Evolutionary conservation across 2,888 invertebrate species (phyloP), one percentile per base, ranked within the genome.

Genomic region (Myopa testacea): DNA sequence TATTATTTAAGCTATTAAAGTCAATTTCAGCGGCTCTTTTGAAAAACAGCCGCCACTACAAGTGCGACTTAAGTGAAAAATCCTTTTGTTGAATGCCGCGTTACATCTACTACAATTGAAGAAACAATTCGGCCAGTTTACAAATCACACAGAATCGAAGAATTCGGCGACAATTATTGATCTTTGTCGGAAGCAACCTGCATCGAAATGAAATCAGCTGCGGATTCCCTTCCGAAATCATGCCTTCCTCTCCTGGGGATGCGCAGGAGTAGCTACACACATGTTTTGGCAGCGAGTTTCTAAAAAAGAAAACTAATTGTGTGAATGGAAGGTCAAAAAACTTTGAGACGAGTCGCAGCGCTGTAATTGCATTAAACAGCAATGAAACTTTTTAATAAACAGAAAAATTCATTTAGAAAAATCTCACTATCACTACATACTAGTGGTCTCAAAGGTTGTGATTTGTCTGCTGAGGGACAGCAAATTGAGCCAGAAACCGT

Each of bases 151-250:
- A 75, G 74, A 38, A 69, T 75, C 69, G 69, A 75, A 75, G 75
- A 75, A 75, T 75, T 75, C 75, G 75, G 75, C 68, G 69, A 75
- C 75, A 75, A 75, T 75, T 75, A 75, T 75, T 75, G 75, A 75
- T 75, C 75, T 68, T 69, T 68, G 75, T 68, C 60, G 69, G 58
- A 60, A 60, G 75, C 58, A 45, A 69, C n/a, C 40, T 45, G 58
- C 75, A 75, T 69, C 68, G 69, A 69, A 69, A 58, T 45, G 58
- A 68, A 75, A 75, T 75, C 75, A 75, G 69, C 75, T 69, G 75
- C 75, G 60, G 16, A 68, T 68, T 75, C 75, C 69, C 69, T 55
- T 45, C 40, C 40, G 19, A 67, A 38, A 45, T 58, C 26, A 26
- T 16, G 38, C 37, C 37, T 16, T 34, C 26, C 10, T 26, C 26